Conservation (phyloP, 2,888 invertebrate species). For the Pollenia angustigena region DNA sequence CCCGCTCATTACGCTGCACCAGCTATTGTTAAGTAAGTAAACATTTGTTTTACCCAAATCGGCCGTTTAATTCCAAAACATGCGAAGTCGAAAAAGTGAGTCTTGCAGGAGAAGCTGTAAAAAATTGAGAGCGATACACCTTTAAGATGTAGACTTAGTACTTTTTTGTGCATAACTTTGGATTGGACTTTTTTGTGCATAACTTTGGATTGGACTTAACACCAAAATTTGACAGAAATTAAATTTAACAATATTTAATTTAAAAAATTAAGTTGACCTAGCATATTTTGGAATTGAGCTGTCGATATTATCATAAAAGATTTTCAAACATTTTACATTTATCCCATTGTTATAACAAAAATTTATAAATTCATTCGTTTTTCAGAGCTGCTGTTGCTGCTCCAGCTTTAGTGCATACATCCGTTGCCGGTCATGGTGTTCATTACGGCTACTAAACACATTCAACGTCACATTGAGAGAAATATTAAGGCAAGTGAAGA, state of each 20-base stretch:
- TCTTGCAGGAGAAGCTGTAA: no score
- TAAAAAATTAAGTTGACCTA: no score
- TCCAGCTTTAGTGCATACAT: conserved; percentile 83
- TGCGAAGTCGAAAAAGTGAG: no score
- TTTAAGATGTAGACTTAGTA: no score
- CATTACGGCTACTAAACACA: conserved; percentile 82
- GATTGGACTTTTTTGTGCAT: no score
- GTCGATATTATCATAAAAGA: not conserved
- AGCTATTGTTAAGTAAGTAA: conserved; percentile 81
- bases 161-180: no score
- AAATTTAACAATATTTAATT: no score
- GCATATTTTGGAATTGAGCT: no score
- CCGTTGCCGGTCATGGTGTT: conserved; percentile 83
- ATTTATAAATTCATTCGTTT: conserved; percentile 13
- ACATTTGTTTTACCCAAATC: not conserved
- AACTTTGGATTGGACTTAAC: no score
- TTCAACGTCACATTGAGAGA: not conserved
- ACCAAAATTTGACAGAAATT: no score
- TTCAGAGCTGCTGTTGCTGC: conserved; percentile 81
- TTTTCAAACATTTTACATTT: conserved; percentile 24
- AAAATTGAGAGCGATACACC: no score
- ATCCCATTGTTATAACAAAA: not conserved
- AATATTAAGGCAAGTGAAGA: conserved; percentile 21
- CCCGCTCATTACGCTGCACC: conserved; percentile 75
- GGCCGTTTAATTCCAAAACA: not conserved